Conservation (phyloP, 2,113 vertebrate species). For the Myodes glareolus region DNA sequence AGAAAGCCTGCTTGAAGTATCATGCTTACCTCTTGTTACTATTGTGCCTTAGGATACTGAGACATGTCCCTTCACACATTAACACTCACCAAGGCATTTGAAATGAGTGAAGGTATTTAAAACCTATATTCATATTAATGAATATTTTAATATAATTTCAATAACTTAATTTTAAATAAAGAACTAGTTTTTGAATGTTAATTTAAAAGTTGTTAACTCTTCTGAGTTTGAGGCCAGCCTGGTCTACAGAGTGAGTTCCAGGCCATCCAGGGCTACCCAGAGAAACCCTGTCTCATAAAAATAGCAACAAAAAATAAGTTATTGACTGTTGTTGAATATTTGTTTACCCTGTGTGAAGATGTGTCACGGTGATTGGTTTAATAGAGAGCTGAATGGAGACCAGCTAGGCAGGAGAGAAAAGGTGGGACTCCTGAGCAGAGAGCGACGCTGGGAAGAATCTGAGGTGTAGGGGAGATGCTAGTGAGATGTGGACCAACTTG, state of each 20-base stretch:
- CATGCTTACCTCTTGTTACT: neutral
- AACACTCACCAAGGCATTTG: neutral
- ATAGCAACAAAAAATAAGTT: neutral
- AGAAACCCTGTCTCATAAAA: neutral
- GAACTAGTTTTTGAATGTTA: neutral
- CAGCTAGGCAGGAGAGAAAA: neutral
- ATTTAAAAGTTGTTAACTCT: neutral
- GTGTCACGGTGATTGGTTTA: neutral
- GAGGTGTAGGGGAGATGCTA: neutral
- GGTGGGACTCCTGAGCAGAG: neutral
- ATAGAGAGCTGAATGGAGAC: neutral
- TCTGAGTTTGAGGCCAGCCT: neutral
- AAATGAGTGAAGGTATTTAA: neutral
- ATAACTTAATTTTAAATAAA: neutral
- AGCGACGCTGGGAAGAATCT: neutral
- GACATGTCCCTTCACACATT: too few relatives aligned
- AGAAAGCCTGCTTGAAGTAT: neutral
- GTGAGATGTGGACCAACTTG: neutral
- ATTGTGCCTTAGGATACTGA: neutral
- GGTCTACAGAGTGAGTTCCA: neutral
- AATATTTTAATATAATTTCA: neutral
- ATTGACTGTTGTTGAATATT: neutral
- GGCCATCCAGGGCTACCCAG: neutral
- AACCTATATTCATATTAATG: neutral
- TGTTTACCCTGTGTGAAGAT: neutral